Percentiles rank a stretch among this genome's conserved stretches.
These are phyloP conservation scores for Hemicordylus capensis DNA, from an alignment of 2,113 vertebrate species.

Conservation along the genomic window DNA sequence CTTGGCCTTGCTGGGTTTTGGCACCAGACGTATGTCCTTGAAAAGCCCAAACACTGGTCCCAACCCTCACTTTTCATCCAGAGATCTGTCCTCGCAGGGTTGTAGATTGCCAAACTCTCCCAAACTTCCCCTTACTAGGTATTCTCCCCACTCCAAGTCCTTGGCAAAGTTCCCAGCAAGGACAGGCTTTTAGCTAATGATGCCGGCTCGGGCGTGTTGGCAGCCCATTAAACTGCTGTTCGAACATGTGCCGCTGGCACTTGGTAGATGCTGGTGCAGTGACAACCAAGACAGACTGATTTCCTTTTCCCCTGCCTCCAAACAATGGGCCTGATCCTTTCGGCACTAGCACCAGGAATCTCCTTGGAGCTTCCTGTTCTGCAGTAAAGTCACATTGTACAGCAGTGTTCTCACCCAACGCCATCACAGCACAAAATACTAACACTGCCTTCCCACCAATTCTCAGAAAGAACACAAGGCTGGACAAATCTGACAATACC, in stretches of 20 bases:
- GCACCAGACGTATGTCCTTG: not conserved
- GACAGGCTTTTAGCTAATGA: slow-evolving; percentile 17
- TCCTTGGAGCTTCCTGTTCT: not conserved
- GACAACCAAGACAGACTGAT: not conserved
- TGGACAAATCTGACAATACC: not conserved
- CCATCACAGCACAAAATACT: not conserved
- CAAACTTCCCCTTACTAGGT: not conserved
- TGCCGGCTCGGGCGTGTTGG: slow-evolving; percentile 1
- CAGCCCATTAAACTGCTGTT: slow-evolving; percentile 8
- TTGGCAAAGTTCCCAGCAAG: slow-evolving; percentile 9
- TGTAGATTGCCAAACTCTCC: not conserved
- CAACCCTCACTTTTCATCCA: not conserved
- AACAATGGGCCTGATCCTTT: not conserved
- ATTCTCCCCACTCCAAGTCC: not conserved
- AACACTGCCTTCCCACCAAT: not conserved
- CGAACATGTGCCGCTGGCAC: not conserved
- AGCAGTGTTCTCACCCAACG: not conserved
- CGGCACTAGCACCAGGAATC: not conserved
- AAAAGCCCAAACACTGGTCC: not conserved
- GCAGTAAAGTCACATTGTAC: not conserved
- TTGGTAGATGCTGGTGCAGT: not conserved
- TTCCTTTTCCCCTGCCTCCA: not conserved
- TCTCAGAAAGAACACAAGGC: not conserved
- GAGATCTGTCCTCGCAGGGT: not conserved
- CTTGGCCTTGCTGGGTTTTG: not conserved